A percentile compares a stretch with the other conserved stretches of the same genome.
Conservation (phyloP, 2,113 vertebrate genomes). For the Odobenus rosmarus region DNA sequence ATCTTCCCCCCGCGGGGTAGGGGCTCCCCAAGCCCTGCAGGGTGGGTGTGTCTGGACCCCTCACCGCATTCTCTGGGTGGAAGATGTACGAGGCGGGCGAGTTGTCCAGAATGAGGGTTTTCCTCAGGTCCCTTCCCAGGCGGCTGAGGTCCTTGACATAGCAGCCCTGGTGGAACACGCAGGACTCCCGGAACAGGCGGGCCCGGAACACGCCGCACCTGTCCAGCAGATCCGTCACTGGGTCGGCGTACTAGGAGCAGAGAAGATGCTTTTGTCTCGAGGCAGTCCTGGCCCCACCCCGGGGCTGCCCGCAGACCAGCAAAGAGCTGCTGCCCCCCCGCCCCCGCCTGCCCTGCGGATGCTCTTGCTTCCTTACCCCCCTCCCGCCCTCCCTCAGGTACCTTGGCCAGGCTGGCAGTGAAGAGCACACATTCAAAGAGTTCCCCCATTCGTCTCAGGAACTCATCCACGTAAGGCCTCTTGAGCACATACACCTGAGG, state of each 20-base stretch:
- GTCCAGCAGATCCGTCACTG: conserved; percentile 93
- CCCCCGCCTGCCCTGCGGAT: no score
- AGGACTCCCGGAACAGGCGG: conserved; percentile 93
- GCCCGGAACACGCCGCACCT: conserved; percentile 90
- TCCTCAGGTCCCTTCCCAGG: conserved; percentile 91
- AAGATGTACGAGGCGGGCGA: conserved; percentile 95
- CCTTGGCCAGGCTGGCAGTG: conserved; percentile 95
- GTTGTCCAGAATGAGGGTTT: conserved; percentile 93
- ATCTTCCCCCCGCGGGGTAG: not conserved
- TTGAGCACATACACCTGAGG: conserved; percentile 93
- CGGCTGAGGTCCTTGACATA: conserved; percentile 94
- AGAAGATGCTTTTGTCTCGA: not conserved
- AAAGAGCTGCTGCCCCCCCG: not conserved
- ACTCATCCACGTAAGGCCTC: conserved; percentile 93
- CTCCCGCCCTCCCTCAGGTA: conserved; percentile 68
- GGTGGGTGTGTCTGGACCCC: not conserved
- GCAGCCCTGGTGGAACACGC: conserved; percentile 95
- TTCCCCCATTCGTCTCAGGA: conserved; percentile 93
- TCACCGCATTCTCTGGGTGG: conserved; percentile 94
- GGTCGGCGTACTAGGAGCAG: conserved; percentile 90
- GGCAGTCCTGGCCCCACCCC: not conserved
- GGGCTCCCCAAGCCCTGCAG: not conserved
- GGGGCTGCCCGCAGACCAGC: not conserved
- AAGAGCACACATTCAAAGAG: conserved; percentile 95
- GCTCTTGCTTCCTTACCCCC: not conserved